Base-by-base conservation (phyloP, 2,888 invertebrate species). In the Ochropleura plecta region DNA sequence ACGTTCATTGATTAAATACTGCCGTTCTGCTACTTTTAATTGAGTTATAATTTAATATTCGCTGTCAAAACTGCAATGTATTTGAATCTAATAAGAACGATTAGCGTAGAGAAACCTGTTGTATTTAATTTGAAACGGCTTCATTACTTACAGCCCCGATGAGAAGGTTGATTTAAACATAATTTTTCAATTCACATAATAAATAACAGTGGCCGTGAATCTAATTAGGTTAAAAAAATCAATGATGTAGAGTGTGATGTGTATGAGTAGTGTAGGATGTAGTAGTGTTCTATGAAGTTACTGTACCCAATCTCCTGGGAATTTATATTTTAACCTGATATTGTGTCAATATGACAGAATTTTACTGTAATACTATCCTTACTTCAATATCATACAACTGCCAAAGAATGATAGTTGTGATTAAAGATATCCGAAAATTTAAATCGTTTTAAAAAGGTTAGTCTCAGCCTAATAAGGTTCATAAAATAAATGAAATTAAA, bases 1-100 rank as follows among this genome's bases (percentile, higher is more conserved):
- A 57, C 49, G 69, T 70, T 69, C 63, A 76, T 67, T 78, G 77
- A 83, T 86, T 83, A 81, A 84, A 76, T 78, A 44, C 46, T 63
- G 51, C 18, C 70, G 5, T 62, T 62, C 1, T n/a, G 46, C 8
- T 30, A 67, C 57, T 70, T 70, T n/a, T 70, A 46, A 73, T 65
- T 79, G 57, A 55, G 62, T 63, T 53, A 62, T 44, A 40, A 70
- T 51, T 62, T 44, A 63, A 59, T n/a, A n/a, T 49, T 62, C 2
- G 49, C 0, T 70, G 51, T 81, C 49, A 64, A 70, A 78, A 59
- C 9, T 51, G 12, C 48, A 16, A 48, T 5, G 14, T 62, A 53
- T 44, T 63, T 16, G 57, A 55, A 60, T 55, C 1, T 40, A 48
- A 30, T 49, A 48, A 59, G 70, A 66, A 46, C 10, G 53, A 68